A percentile compares a stretch with the other conserved stretches of the same genome.
Conservation (phyloP, 2,797 vertebrate species). For the Poeciliopsis gracilis region DNA sequence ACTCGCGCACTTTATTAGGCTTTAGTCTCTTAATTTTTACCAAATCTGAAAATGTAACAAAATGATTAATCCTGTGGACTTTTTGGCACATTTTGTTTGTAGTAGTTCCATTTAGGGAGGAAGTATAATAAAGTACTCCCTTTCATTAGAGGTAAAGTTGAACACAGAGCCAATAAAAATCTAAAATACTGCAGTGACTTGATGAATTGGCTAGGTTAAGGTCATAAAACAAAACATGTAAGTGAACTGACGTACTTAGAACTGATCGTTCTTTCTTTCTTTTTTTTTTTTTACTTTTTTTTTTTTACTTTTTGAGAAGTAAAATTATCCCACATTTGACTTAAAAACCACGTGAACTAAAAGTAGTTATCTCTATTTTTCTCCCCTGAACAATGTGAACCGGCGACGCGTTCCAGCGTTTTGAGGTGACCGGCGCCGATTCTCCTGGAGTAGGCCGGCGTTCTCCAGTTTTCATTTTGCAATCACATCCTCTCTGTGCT, state of each 20-base stretch:
- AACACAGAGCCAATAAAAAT: conserved; percentile 1
- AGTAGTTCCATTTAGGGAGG: background rate
- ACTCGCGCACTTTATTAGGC: background rate
- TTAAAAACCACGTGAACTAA: conserved; percentile 18
- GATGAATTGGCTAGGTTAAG: background rate
- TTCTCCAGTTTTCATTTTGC: conserved; percentile 74
- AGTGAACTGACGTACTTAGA: conserved; percentile 29
- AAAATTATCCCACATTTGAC: conserved; percentile 17
- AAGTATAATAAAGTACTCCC: background rate
- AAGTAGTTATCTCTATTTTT: background rate
- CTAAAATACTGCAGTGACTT: background rate
- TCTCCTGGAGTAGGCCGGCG: conserved; percentile 32
- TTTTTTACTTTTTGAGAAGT: conserved; percentile 20
- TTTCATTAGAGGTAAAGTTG: background rate
- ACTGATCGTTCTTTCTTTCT: conserved; percentile 36
- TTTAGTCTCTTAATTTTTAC: background rate
- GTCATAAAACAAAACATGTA: conserved; percentile 26
- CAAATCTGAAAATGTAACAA: background rate
- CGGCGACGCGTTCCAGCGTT: background rate
- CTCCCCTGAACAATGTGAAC: conserved; percentile 5
- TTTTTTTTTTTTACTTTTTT: conserved; percentile 50
- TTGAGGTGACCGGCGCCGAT: background rate
- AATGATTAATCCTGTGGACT: background rate
- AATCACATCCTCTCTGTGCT: conserved; percentile 78
- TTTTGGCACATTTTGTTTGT: background rate